Evolutionary conservation across 2,888 invertebrate species (phyloP), one percentile per base, ranked within the genome.

Genomic region (Hypena proboscidalis): DNA sequence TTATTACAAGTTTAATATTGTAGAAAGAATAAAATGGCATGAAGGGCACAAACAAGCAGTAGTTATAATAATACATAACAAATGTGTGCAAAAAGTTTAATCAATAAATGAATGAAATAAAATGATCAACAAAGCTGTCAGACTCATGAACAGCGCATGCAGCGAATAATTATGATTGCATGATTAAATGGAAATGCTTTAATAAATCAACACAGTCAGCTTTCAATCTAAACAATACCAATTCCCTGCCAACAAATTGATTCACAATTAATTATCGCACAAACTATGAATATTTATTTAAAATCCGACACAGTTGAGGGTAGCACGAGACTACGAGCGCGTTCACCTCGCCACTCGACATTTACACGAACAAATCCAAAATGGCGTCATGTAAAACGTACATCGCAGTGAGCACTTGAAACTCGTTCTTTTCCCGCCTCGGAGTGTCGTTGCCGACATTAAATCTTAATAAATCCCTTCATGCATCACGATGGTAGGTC

Each of bases 391-490:
- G 83, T 82, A 83, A 85, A 85, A 83, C 83, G 84, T 82, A 83
- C 85, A 87, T 85, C 80, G 79, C 70, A 65, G 56, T 67, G 67
- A 76, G 71, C 77, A 83, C 88, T 88, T 80, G 82, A 88, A 85
- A 83, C 83, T 83, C 85, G 89, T 88, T 86, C 89, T 89, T 88
- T 90, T 89, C 83, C 90, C 89, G 89, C 87, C 89, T 83, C 77
- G 72, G 80, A 88, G 89, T 90, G 90, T 89, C 86, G 89, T 85
- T 88, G 82, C 81, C 84, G 83, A 84, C 87, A 87, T 90, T 90
- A 90, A 90, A 90, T 90, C 89, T 90, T 90, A 90, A 90, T 90
- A 89, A 88, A 89, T 84, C 84, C 81, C 85, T 82, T 85, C 90
- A 89, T 90, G 90, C 90, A 85, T 86, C 80, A 77, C 80, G 77